Evolutionary conservation across 2,113 vertebrate genomes (phyloP).

Genomic region (Balaenoptera acutorostrata): DNA sequence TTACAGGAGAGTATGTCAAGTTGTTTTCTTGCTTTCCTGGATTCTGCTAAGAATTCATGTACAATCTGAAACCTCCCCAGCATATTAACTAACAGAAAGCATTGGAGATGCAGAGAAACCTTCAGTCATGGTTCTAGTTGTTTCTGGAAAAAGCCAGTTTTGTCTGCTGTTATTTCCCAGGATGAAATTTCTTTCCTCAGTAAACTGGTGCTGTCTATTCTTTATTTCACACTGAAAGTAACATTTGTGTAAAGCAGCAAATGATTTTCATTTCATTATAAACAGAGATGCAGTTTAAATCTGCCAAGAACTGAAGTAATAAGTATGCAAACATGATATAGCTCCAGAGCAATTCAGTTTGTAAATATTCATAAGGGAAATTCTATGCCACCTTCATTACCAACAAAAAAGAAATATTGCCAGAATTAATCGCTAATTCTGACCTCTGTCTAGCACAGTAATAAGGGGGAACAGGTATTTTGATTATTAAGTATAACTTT

Average conservation of each 20-base stretch:
- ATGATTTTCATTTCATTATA: slow-evolving; percentile 68
- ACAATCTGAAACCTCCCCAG: slow-evolving; percentile 7
- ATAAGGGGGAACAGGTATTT: background rate
- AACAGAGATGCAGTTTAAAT: slow-evolving; percentile 68
- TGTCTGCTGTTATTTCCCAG: slow-evolving; percentile 52
- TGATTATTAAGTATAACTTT: background rate
- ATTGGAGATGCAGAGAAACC: background rate
- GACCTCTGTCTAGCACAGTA: background rate
- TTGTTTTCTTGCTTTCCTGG: background rate
- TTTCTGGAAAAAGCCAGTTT: slow-evolving; percentile 15
- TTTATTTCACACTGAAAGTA: slow-evolving; percentile 66
- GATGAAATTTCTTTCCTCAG: slow-evolving; percentile 59
- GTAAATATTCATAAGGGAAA: slow-evolving; percentile 62
- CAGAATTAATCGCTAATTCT: background rate
- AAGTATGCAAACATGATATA: slow-evolving; percentile 64
- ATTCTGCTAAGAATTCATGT: slow-evolving; percentile 55
- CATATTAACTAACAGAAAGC: slow-evolving; percentile 26
- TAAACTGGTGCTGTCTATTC: slow-evolving; percentile 46
- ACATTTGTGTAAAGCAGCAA: slow-evolving; percentile 70
- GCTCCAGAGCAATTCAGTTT: slow-evolving; percentile 36
- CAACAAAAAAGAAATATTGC: slow-evolving; percentile 12
- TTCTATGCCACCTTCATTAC: slow-evolving; percentile 47
- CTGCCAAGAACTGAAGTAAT: slow-evolving; percentile 51
- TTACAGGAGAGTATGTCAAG: background rate
- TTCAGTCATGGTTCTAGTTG: background rate